Percentiles rank a stretch among this genome's conserved stretches.
These are phyloP conservation scores for Xestia rhomboidea DNA, from an alignment of 2,888 invertebrate species.

Conservation along the genomic window DNA sequence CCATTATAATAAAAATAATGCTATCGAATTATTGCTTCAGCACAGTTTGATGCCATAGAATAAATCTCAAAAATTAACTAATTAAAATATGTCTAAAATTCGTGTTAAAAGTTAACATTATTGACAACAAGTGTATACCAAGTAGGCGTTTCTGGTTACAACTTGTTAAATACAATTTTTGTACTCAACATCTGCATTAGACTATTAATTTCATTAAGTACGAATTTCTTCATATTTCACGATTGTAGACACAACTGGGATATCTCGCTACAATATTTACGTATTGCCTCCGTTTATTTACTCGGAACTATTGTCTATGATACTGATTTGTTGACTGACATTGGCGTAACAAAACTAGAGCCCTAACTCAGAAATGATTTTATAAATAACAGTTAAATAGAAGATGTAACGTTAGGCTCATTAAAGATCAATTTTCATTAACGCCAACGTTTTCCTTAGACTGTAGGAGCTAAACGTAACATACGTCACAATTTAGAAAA, in stretches of 20 bases:
- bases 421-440: constrained; percentile 25
- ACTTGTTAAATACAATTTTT: constrained; percentile 50
- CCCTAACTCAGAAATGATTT: background rate
- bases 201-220: constrained; percentile 64
- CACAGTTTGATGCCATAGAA: constrained; percentile 52
- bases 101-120: constrained; percentile 49
- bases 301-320: constrained; percentile 40
- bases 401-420: constrained; percentile 7
- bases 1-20: constrained; percentile 10
- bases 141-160: constrained; percentile 25
- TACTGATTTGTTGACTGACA: constrained; percentile 54
- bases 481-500: constrained; percentile 51
- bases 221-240: constrained; percentile 52
- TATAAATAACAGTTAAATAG: constrained; percentile 23
- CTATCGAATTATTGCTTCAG: background rate
- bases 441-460: constrained; percentile 37
- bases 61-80: constrained; percentile 53
- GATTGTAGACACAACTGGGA: constrained; percentile 46
- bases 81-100: constrained; percentile 60
- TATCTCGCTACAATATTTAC: constrained; percentile 42
- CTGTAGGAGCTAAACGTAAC: constrained; percentile 50
- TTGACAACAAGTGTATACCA: constrained; percentile 57
- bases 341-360: constrained; percentile 39
- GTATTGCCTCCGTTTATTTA: constrained; percentile 32
- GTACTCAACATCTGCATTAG: constrained; percentile 59